Evolutionary conservation across 2,113 vertebrate species (phyloP), one percentile per base, ranked within the genome.

Genomic region (Pseudonaja textilis): DNA sequence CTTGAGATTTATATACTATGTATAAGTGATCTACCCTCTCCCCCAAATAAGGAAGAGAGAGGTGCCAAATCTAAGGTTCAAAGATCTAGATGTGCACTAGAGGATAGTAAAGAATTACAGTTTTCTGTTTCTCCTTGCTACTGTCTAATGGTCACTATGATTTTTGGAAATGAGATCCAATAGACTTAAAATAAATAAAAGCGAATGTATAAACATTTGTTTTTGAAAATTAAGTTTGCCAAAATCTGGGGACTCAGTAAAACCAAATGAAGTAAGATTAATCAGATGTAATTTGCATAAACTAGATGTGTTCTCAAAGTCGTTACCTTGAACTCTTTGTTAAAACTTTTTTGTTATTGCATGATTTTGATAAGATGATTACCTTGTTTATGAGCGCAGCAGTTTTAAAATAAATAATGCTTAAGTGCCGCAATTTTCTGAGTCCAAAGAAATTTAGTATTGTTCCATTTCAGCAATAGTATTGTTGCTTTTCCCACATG

Each of bases 401-500:
- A 92, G 91, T 92, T 91, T 88, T 45, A 57, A 96, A 90, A 94
- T 81, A 39, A 29, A 57, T 34, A 88, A 18, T 42, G 90, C 91
- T 95, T 91, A 90, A 95, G 56, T 69, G 9, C 39, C 93, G 29
- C 1, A 89, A 47, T 93, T 92, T 93, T 93, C 50, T 11, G 45
- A 61, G 4, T 11, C 64, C 56, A 94, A 61, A 47, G 22, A 93
- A 92, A 90, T 12, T 11, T 47, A 3, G 0, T 2, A 93, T 89
- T 52, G 50, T 94, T 94, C 94, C 45, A 42, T 64, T n/a, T 81
- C 64, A 88, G 4, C 12, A 88, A 64, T 16, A 1, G 0, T 50
- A 92, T 93, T 34, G 0, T 85, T 42, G 39, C 57, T 93, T 69
- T 89, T 94, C 89, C 56, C 8, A 89, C 0, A n/a, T 52, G 4